These are phyloP conservation scores for Gallirallus australis DNA, from an alignment of 2,797 vertebrate species.

Conservation along the genomic window DNA sequence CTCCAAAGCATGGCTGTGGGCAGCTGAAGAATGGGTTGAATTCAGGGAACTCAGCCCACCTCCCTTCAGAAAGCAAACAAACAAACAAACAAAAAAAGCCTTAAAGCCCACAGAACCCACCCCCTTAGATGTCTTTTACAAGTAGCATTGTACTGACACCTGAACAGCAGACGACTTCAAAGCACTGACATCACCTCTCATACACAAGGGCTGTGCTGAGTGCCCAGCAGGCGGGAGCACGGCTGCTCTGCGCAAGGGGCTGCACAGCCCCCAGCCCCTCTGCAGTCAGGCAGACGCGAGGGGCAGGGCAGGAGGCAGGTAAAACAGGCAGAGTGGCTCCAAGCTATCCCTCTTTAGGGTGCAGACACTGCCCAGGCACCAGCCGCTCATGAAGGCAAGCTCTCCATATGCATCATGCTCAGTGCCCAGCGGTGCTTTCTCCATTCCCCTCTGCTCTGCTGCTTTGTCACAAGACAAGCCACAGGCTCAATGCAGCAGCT, in stretches of 20 bases:
- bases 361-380: neutral
- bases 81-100: too few species aligned
- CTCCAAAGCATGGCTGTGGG: neutral
- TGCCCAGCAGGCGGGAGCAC: neutral
- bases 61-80: neutral
- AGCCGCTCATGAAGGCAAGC: neutral
- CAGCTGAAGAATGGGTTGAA: fast-evolving
- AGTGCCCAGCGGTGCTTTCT: neutral
- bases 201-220: fast-evolving
- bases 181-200: neutral
- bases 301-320: neutral
- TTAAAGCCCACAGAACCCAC: neutral
- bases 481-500: neutral
- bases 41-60: neutral
- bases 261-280: fast-evolving
- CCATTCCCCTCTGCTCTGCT: neutral
- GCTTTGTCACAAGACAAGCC: neutral
- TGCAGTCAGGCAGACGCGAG: fast-evolving
- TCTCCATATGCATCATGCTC: neutral
- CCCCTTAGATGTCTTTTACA: neutral
- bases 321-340: neutral
- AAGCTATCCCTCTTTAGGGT: neutral
- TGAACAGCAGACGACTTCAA: neutral
- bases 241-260: fast-evolving
- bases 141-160: too few species aligned